Percentiles rank a stretch among this genome's conserved stretches.
These are phyloP conservation scores for Ianthella basta DNA, from an alignment of 37 sponge, comb jelly and placozoan genomes.

Conservation along the genomic window DNA sequence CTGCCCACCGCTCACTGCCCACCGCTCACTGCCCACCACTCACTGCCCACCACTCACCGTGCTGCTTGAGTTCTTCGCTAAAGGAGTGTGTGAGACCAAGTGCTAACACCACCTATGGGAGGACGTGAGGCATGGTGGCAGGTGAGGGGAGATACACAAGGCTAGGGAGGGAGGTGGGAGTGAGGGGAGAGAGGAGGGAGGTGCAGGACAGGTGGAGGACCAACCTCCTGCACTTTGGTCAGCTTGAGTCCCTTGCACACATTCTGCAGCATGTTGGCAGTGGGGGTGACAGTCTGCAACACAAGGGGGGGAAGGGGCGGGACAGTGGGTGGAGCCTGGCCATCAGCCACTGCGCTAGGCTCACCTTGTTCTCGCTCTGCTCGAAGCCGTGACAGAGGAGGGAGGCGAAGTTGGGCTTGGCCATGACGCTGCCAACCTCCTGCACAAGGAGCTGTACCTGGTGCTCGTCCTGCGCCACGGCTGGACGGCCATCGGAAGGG, in stretches of 20 bases:
- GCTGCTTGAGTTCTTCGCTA: conserved; percentile 67
- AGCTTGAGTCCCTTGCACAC: conserved; percentile 70
- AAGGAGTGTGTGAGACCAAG: conserved; percentile 79
- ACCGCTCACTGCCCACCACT: background rate
- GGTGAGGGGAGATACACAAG: background rate
- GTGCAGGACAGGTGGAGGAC: background rate
- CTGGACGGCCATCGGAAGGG: conserved; percentile 62
- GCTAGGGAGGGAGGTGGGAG: background rate
- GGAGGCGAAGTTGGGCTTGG: conserved; percentile 87
- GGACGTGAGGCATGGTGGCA: background rate
- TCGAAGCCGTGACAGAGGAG: conserved; percentile 88
- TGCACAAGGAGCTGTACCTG: conserved; percentile 83
- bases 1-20: no score
- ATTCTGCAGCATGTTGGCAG: conserved; percentile 55
- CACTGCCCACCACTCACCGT: conserved; percentile 58
- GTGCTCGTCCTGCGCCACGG: conserved; percentile 76
- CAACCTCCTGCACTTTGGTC: conserved; percentile 84
- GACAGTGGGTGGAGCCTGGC: conserved; percentile 21
- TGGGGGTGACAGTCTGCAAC: conserved; percentile 41
- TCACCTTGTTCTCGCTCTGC: conserved; percentile 71
- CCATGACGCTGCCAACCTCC: conserved; percentile 70
- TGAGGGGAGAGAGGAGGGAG: no score
- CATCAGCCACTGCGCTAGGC: conserved; percentile 1
- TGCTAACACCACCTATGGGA: conserved; percentile 86
- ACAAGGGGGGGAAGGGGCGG: conserved; percentile 16